Evolutionary conservation across 2,888 invertebrate species (phyloP), one percentile per base, ranked within the genome.

Genomic region (Yponomeuta cagnagella): DNA sequence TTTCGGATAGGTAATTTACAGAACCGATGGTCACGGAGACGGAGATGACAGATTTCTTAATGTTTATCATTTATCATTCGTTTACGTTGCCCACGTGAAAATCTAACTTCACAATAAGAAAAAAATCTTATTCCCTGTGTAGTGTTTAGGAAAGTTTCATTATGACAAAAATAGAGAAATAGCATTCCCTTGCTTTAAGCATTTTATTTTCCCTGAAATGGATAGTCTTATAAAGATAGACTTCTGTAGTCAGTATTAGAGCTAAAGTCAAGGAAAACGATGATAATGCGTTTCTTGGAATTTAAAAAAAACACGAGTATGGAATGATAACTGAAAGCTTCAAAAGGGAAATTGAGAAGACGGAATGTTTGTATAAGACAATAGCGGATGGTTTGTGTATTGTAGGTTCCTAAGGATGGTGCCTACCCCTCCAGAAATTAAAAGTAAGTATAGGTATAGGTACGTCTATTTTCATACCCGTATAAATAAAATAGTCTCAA

Each of bases 201-300:
- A 52, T 52, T 6, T 10, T 58, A 8, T 8, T 43, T 43, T 43
- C 43, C 43, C 6, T 43, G 8, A 8, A 43, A 43, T 43, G 8
- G 8, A 43, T 8, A 1, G 5, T 5, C 8, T 5, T 58, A 15
- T 75, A 10, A 10, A 65, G 31, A 1, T 65, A 31, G 15, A 58
- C 64, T 23, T 64, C 64, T 64, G 23, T 23, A 23, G 31, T 64
- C 10, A 31, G 30, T 64, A 64, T 31, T 31, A 33, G 33, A 33
- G 2, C 5, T 33, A 23, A 64, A 31, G 64, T 31, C 30, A 31
- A 58, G 52, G 52, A 15, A 58, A 58, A 58, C 5, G 15, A 58
- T 10, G 64, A 70, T 43, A 10, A 23, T 37, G 63, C 70, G 65
- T 65, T 52, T 70, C 67, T 30, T 63, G 43, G 66, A 23, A 31